Percentiles rank a stretch among this genome's conserved stretches.
Conservation (phyloP, 37 sponge, comb jelly and placozoan species). For the Crambe crambe region DNA sequence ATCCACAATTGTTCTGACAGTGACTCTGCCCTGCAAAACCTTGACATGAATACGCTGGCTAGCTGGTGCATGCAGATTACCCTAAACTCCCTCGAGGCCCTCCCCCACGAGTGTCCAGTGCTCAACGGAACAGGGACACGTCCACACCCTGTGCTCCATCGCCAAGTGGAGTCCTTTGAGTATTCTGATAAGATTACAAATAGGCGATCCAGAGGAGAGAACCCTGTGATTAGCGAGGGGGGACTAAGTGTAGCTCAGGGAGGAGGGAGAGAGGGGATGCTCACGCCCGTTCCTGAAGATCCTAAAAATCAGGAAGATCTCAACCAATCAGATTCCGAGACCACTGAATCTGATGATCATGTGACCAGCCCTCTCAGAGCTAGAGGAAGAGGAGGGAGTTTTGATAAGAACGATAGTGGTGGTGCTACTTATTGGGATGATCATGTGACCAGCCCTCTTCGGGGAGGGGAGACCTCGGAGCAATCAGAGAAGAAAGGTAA, state of each 20-base stretch:
- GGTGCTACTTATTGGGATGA: too few relatives aligned
- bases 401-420: not conserved
- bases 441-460: too few relatives aligned
- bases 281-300: slow-evolving; percentile 6
- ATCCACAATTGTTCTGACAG: slow-evolving; percentile 35
- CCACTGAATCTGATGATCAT: too few relatives aligned
- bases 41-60: not conserved
- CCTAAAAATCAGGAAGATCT: too few relatives aligned
- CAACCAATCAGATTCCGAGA: too few relatives aligned
- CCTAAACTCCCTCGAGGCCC: slow-evolving; percentile 26
- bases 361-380: not conserved
- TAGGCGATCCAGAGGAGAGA: too few relatives aligned
- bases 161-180: not conserved
- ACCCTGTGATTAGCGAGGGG: not conserved
- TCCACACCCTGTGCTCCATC: not conserved
- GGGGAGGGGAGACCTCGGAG: too few relatives aligned
- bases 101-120: slow-evolving; percentile 24
- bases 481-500: too few relatives aligned
- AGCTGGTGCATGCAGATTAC: slow-evolving; percentile 50
- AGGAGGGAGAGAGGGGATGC: not conserved
- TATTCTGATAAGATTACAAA: too few relatives aligned
- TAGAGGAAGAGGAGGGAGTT: not conserved
- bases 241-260: not conserved
- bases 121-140: not conserved
- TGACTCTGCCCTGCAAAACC: not conserved